These are phyloP conservation scores for Theodoxus fluviatilis DNA, from an alignment of 2,888 invertebrate genomes.

Conservation along the genomic window DNA sequence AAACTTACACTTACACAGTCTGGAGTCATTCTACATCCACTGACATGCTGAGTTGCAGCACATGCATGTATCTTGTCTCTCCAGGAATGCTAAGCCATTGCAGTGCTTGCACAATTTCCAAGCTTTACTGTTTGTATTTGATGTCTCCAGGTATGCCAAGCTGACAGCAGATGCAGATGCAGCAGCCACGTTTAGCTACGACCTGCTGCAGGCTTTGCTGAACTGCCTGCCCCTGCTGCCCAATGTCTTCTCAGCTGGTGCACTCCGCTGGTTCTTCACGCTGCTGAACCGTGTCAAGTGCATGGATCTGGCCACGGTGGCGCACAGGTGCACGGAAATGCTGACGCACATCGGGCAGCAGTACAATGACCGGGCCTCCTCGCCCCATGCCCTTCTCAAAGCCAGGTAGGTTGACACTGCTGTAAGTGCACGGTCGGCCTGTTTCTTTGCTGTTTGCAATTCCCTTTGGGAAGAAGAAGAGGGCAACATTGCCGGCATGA, in stretches of 20 bases:
- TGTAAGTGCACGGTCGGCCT: background rate
- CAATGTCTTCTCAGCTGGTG: constrained; percentile 80
- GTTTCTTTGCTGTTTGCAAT: background rate
- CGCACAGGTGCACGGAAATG: constrained; percentile 68
- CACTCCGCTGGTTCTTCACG: constrained; percentile 80
- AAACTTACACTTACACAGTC: too few relatives aligned
- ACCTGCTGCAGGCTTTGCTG: constrained; percentile 75
- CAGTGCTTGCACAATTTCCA: too few relatives aligned
- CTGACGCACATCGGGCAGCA: constrained; percentile 76
- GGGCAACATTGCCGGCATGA: too few relatives aligned
- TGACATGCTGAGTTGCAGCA: too few relatives aligned
- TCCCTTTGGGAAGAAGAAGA: too few relatives aligned
- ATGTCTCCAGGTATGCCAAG: constrained; percentile 57
- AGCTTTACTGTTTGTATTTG: too few relatives aligned
- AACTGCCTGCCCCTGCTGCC: constrained; percentile 76
- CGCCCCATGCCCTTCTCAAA: constrained; percentile 80
- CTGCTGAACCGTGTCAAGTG: constrained; percentile 70
- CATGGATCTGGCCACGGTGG: constrained; percentile 59
- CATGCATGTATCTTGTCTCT: too few relatives aligned
- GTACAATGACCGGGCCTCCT: constrained; percentile 77
- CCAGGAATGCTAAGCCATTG: too few relatives aligned
- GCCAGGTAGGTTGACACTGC: constrained; percentile 71
- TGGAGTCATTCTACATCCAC: too few relatives aligned
- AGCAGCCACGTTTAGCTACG: constrained; percentile 56
- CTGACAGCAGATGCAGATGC: constrained; percentile 49